phyloP scores from a whole-genome alignment of 2,113 vertebrate genomes.

The Stictonetta naevosa region DNA sequence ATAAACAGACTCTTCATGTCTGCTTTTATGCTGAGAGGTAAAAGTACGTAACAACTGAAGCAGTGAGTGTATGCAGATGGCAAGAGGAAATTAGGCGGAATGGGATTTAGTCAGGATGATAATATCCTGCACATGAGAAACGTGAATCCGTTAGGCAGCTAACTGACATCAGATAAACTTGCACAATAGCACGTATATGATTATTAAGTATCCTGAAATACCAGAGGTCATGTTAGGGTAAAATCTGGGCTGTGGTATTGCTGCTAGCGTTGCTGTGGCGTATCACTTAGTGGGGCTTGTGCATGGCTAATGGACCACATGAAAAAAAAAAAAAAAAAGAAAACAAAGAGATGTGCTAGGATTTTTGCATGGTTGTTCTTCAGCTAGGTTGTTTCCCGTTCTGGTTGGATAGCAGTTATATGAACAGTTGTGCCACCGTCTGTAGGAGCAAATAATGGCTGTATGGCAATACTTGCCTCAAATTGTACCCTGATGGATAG shows the following conservation, averaged over 20 bases:
- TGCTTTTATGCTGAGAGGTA: background rate
- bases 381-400: background rate
- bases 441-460: background rate
- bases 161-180: background rate
- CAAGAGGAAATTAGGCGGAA: background rate
- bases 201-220: background rate
- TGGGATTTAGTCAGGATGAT: background rate
- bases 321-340: background rate
- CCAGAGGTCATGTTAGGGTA: background rate
- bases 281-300: background rate
- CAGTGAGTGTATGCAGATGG: background rate
- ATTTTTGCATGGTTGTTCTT: background rate
- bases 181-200: background rate
- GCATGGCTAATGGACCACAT: background rate
- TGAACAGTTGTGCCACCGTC: constrained; percentile 10
- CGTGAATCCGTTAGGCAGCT: background rate
- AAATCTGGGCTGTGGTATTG: background rate
- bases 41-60: background rate
- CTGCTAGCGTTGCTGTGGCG: background rate
- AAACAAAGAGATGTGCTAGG: background rate
- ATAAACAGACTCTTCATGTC: background rate
- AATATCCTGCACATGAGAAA: background rate
- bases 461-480: background rate
- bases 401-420: background rate
- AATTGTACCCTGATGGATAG: background rate